Percentiles rank a stretch among this genome's conserved stretches.
Evolutionary conservation across 2,113 vertebrate species (phyloP).

Genomic region (Euleptes europaea): DNA sequence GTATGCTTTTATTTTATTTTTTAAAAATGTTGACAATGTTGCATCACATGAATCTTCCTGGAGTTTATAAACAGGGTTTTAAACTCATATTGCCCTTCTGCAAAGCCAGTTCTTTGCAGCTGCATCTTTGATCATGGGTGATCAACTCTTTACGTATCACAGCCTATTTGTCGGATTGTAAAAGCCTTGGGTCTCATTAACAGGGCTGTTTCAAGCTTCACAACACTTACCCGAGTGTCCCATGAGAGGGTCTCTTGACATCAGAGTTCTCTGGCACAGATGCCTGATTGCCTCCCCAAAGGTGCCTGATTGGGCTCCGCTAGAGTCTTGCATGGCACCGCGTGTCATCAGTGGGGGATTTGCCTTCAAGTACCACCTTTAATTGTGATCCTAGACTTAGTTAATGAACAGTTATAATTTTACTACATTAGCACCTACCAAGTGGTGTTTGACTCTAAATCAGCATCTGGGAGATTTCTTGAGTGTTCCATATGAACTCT

Average conservation of each 20-base stretch:
- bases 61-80: not conserved
- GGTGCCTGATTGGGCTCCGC: slow-evolving; percentile 65
- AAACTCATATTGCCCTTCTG: not conserved
- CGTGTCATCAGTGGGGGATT: slow-evolving; percentile 56
- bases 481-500: slow-evolving; percentile 21
- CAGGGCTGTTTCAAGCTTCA: slow-evolving; percentile 16
- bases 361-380: slow-evolving; percentile 55
- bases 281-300: slow-evolving; percentile 63
- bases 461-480: slow-evolving; percentile 48
- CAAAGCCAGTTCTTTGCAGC: not conserved
- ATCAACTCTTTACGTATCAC: slow-evolving; percentile 29
- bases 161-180: not conserved
- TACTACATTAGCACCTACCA: slow-evolving; percentile 51
- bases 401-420: slow-evolving; percentile 67
- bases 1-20: not conserved
- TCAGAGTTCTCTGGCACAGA: slow-evolving; percentile 63
- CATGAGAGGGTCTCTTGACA: slow-evolving; percentile 56
- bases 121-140: slow-evolving; percentile 35
- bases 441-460: slow-evolving; percentile 51
- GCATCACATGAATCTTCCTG: not conserved
- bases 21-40: not conserved
- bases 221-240: slow-evolving; percentile 51
- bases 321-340: slow-evolving; percentile 45
- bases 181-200: slow-evolving; percentile 58
- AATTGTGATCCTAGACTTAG: slow-evolving; percentile 60